A percentile compares a stretch with the other conserved stretches of the same genome.
Evolutionary conservation across 2,113 vertebrate genomes (phyloP).

Genomic region (Philantomba maxwellii): DNA sequence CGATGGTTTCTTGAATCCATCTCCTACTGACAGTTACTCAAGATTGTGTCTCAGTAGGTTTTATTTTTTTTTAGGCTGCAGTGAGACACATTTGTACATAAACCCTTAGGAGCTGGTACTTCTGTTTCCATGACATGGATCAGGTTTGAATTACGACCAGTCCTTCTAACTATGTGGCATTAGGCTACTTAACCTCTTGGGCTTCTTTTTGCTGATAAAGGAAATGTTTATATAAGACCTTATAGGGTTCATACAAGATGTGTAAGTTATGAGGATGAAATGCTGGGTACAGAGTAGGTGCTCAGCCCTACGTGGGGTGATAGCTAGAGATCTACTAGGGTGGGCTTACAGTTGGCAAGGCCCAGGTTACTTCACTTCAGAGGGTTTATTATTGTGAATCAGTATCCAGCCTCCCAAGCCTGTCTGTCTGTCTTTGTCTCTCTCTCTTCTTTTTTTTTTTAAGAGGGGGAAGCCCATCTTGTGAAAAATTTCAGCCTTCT

Average conservation of each 20-base stretch:
- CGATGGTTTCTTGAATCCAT: background rate
- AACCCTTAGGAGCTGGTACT: background rate
- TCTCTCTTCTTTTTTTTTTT: background rate
- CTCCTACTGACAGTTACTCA: background rate
- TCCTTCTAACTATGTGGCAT: background rate
- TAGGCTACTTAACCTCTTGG: background rate
- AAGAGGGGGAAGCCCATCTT: background rate
- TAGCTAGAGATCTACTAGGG: background rate
- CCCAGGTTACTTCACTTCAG: background rate
- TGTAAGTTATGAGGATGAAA: background rate
- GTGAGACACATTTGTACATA: background rate
- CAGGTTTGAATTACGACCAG: background rate
- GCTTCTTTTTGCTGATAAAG: background rate
- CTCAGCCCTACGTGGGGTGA: background rate
- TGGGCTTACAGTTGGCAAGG: background rate
- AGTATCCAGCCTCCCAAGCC: background rate
- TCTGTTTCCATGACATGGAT: background rate
- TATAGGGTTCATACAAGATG: background rate
- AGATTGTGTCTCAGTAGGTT: background rate
- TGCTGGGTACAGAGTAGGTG: background rate
- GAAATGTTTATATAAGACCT: background rate
- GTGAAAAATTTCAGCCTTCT: constrained; percentile 28
- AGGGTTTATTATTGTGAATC: background rate
- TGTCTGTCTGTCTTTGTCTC: background rate
- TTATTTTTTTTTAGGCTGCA: background rate